Evolutionary conservation across 2,888 invertebrate genomes (phyloP).

Genomic region (Drosophila imparisetae): DNA sequence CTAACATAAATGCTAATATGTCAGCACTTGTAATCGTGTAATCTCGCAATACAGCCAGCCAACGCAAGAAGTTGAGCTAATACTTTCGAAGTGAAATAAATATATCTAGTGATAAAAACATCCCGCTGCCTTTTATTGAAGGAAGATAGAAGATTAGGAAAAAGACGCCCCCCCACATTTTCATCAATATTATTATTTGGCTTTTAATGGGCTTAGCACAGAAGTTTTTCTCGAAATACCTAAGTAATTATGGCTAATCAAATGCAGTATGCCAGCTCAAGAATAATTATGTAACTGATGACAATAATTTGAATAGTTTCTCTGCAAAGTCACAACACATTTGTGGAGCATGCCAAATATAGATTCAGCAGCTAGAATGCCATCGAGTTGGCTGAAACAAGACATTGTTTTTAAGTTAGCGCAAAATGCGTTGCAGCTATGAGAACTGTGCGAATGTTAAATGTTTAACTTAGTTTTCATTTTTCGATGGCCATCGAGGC

Average conservation of each 20-base stretch:
- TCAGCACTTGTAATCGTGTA: too few species aligned
- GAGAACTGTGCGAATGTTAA: slow-evolving; percentile 28
- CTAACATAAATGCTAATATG: too few species aligned
- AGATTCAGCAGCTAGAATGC: slow-evolving; percentile 10
- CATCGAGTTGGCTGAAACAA: slow-evolving; percentile 21
- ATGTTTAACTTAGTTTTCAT: slow-evolving; percentile 49
- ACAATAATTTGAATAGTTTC: neutral
- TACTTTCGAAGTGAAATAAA: too few species aligned
- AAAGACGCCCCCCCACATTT: too few species aligned
- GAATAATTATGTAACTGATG: neutral
- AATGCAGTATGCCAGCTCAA: neutral
- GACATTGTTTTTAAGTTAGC: slow-evolving; percentile 7
- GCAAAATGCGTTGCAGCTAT: slow-evolving; percentile 39
- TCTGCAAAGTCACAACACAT: neutral
- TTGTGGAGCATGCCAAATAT: slow-evolving; percentile 6
- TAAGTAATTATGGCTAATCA: neutral
- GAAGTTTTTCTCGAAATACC: neutral
- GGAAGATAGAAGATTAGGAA: too few species aligned
- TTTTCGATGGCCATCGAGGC: slow-evolving; percentile 35
- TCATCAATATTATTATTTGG: too few species aligned
- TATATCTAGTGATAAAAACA: too few species aligned
- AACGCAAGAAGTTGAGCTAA: too few species aligned
- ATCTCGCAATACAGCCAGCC: too few species aligned
- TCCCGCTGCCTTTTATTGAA: too few species aligned
- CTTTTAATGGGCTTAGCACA: neutral